Evolutionary conservation across 2,113 vertebrate genomes (phyloP), one percentile per base, ranked within the genome.

Genomic region (Erythrocercus mccallii): DNA sequence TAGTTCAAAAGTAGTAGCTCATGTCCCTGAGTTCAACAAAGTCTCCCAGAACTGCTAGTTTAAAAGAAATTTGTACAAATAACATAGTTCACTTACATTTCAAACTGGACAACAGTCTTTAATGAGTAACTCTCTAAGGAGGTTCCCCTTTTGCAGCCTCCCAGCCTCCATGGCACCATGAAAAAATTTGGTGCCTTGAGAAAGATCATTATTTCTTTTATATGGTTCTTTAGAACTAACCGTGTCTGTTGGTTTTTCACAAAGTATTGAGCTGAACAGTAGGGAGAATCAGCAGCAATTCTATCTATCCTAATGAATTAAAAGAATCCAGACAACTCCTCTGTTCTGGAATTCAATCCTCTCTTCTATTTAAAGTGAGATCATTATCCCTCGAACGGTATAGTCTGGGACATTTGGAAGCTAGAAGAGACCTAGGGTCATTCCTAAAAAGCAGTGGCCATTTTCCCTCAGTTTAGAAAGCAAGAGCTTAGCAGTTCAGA

Each of bases 61-160:
- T 56, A 87, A 85, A 57, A 82, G 54, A 92, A 89, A 87, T 94
- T 92, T 91, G 73, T 50, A 85, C 40, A 94, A 92, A 91, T 92
- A 79, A 74, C 12, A 6, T 84, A 78, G 56, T 84, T 84, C 84
- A 9, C 15, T 81, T 33, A 38, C 17, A 82, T 78, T 94, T 94
- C 38, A 70, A 81, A 85, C 42, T 53, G 68, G 65, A 92, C 61
- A 87, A 91, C 30, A 87, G 93, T 33, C 81, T 86, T 95, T 92
- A 82, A 82, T 82, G 47, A 92, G 10, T 77, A 89, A 88, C 33
- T 92, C 14, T 27, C 45, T 38, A 33, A 80, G 73, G 53, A 92
- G 28, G 24, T 72, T 89, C 38, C 54, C 30, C 8, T 90, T 90
- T 82, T 85, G 27, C 66, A 65, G 42, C 50, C 8, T 94, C 25